Evolutionary conservation across 2,797 vertebrate species (phyloP), one percentile per base, ranked within the genome.

Genomic region (Premnoplex brunnescens): DNA sequence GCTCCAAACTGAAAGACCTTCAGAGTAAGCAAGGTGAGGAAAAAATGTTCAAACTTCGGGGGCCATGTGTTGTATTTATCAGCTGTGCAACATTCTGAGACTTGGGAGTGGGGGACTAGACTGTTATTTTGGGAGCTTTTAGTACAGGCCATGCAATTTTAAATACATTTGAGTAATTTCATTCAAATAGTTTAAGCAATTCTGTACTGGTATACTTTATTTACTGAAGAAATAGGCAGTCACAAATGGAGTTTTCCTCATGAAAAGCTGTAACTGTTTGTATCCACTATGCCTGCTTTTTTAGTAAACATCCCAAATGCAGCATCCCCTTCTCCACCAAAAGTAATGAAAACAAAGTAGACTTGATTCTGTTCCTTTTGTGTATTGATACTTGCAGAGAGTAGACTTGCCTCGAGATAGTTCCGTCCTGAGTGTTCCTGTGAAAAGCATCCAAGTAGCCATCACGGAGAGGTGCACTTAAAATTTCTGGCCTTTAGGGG

Each of bases 1-100:
- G 99, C 98, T 99, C 99, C 97, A 99, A 99, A 97, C 98, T 99
- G 94, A 99, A 99, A 97, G 99, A 99, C 97, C 98, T 99, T 97
- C 99, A 99, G 98, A 99, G 98, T 96, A 99, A 99, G 98, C 99
- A 99, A 99, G 99, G 99, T 99, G 96, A 98, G 97, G 48, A 34
- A 56, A 9, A 69, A 60, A 21, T 14, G 20, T 84, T 91, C 28
- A 19, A 62, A 51, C 54, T 89, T 83, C 22, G 49, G 48, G 62
- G 36, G 28, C 20, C 12, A 3, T 44, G 24, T 34, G 54, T 60
- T 90, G 18, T 59, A 26, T 83, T 81, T 80, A 43, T 82, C 19
- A 86, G 6, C 7, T 79, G 34, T 54, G 16, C n/a, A 41, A 43
- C 24, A 12, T 68, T 88, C 78, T 84, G 77, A 76, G 44, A 24